Base-by-base conservation (phyloP, 1,140 invertebrate species). In the Drosophila tsacasi region DNA sequence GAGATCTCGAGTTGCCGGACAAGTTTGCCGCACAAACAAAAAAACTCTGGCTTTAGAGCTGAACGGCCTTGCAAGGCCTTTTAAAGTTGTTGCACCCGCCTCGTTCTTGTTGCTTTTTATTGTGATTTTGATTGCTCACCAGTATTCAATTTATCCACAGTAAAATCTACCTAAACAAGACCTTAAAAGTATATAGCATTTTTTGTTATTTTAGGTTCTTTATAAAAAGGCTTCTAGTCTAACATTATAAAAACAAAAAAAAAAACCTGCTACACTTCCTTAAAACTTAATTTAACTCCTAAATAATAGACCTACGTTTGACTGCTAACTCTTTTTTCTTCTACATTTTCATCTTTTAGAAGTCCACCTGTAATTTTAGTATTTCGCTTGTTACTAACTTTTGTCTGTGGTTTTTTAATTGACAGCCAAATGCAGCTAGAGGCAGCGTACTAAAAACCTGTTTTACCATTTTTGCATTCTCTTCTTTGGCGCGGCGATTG, bases 61-160 rank as follows among this genome's bases (percentile, higher is more conserved):
- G 39, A 80, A 89, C 85, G 85, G 86, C 85, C 85, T 89, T 89
- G 85, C 85, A 89, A 89, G 85, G 85, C 85, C 84, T 90, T 89
- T 89, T 89, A 89, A 89, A 89, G 84, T 89, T 87, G 83, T 89
- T 87, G 84, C 84, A 87, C 79, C 76, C 79, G 79, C 76, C 44
- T 39, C 35, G 40, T 64, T 80, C 44, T 80, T 78, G 60, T 40
- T 44, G 58, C 68, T 61, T 46, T 55, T 78, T 60, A 75, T 72
- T 74, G 64, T 54, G 50, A 59, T 63, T 71, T 71, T 79, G 52
- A 80, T 81, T 80, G 79, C 67, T 81, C 78, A 85, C 63, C 71
- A 47, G 75, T 64, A 62, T 35, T 47, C 30, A 42, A 17, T 30
- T 47, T 35, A 50, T 32, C 15, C 39, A 60, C 71, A 64, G 61